Percentiles rank a stretch among this genome's conserved stretches.
Evolutionary conservation across 2,113 vertebrate genomes (phyloP).

Genomic region (Microcebus lehilahytsara): DNA sequence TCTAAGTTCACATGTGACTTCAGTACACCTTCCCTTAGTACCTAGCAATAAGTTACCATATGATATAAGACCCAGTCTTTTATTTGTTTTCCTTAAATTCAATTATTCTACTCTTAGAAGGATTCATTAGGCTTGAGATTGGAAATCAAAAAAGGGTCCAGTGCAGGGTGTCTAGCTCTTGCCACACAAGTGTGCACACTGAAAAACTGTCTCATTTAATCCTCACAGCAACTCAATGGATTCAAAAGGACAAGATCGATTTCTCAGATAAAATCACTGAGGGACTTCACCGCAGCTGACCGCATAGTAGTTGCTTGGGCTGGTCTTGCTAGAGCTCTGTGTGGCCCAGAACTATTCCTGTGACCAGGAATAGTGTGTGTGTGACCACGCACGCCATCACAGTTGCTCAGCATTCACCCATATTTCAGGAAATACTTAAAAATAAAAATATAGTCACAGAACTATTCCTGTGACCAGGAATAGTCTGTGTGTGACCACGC

Average conservation of each 20-base stretch:
- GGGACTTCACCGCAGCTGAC: neutral
- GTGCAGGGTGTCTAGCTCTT: rapidly evolving
- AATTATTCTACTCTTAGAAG: neutral
- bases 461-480: too few species aligned
- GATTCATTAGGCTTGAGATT: too few species aligned
- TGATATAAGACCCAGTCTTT: neutral
- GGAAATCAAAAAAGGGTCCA: neutral
- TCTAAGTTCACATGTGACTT: neutral
- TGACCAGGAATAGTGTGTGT: too few species aligned
- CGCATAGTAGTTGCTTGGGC: too few species aligned
- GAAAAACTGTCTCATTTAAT: neutral
- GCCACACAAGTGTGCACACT: too few species aligned
- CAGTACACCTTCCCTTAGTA: too few species aligned
- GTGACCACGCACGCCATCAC: too few species aligned
- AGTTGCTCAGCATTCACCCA: too few species aligned
- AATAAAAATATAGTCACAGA: too few species aligned
- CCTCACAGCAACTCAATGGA: neutral
- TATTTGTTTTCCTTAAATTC: neutral
- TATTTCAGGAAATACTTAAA: too few species aligned
- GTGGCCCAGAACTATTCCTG: neutral
- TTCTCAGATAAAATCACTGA: neutral
- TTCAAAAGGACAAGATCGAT: neutral
- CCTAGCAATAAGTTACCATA: neutral
- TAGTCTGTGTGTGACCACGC: too few species aligned
- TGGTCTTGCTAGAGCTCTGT: neutral